Evolutionary conservation across 1,140 invertebrate species (phyloP), one percentile per base, ranked within the genome.

Genomic region (Habropoda laboriosa): DNA sequence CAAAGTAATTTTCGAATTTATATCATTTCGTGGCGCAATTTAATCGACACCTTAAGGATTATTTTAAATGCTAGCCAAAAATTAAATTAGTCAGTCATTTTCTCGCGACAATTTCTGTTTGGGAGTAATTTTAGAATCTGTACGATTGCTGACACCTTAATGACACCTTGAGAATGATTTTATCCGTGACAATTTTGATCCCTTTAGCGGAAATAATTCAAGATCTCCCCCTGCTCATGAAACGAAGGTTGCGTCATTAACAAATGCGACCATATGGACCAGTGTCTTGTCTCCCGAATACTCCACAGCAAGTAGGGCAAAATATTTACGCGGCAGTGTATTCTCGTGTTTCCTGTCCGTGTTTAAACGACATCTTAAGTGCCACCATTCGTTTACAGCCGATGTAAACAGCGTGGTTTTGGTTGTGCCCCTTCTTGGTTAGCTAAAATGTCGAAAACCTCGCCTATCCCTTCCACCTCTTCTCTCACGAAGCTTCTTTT

Each of bases 301-400:
- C 79, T 74, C 73, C 53, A 81, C 76, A 80, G 88, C 85, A 91
- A 90, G 86, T 90, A 88, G 86, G 85, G 82, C 86, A 92, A 91
- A 92, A 91, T 92, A 92, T 92, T 92, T 92, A 92, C 85, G 84
- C 79, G 81, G 38, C 79, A 87, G 87, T 88, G 87, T 92, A 91
- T 91, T 91, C 91, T 88, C 87, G 91, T 86, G 88, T 91, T 92
- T 92, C 92, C 92, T 92, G 92, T 87, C 88, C 90, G 81, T 91
- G 91, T 92, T 91, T 91, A 91, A 92, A 92, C 90, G 91, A 91
- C 91, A 92, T 91, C 89, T 89, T 92, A 92, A 92, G 91, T 92
- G 90, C 88, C 88, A 90, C 77, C 84, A 74, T 74, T 51, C 75
- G 90, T 91, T 92, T 91, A 92, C 83, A 40, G 74, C 67, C 70